Evolutionary conservation across 2,888 invertebrate species (phyloP), one percentile per base, ranked within the genome.

Genomic region (Drosophila planitibia): DNA sequence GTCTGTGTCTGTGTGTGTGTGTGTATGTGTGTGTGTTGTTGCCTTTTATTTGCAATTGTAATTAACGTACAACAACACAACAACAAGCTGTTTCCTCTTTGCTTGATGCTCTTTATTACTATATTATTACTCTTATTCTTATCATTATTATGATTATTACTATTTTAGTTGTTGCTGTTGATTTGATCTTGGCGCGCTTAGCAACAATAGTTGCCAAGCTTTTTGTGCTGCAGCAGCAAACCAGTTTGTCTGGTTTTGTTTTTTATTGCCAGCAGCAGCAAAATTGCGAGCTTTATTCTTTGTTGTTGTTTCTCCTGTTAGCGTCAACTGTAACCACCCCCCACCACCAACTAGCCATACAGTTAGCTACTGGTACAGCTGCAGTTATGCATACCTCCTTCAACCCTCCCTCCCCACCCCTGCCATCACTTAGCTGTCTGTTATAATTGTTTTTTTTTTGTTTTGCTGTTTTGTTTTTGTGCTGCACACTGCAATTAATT

Each of bases 41-140:
- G 77, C 64, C 72, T 59, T 83, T 74, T 84, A 84, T 89, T 87
- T 89, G 89, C 85, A 87, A 84, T 89, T 85, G 77, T 87, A 85
- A 85, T 89, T 84, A 82, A 67, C 75, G 39, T 61, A 53, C 64
- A 54, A 28, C 65, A 66, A 22, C 54, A 44, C 52, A 61, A 60
- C 47, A 64, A 63, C 47, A 64, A 78, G 41, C 69, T 60, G 66
- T 73, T 83, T 85, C 85, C 85, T 77, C 70, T 73, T 60, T 58
- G 70, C 61, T 64, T 55, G 39, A 54, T 63, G 57, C 59, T 68
- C 54, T 44, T 52, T 52, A 35, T 57, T 60, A 35, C 35, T 65
- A 44, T 65, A 54, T 66, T 74, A 51, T 54, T 60, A 30, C 69
- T 85, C 63, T 70, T 44, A 52, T 74, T 52, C 19, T 55, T 62